Base-by-base conservation (phyloP, 2,888 invertebrate genomes). In the Amphipyra tragopoginis region DNA sequence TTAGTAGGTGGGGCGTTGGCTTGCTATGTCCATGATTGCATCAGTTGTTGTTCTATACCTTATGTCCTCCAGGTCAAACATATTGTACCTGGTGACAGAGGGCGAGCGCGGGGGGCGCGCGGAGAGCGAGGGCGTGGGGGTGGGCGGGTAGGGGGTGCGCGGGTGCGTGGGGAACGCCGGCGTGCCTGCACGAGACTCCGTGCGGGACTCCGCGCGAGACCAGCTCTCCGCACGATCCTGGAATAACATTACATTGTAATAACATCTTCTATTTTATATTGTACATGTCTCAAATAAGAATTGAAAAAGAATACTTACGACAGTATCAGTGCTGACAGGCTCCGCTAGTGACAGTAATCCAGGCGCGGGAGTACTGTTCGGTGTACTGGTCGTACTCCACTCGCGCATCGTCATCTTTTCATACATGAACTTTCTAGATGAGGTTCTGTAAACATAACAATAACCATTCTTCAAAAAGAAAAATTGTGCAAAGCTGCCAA, bases 81-180 rank as follows among this genome's bases (percentile, higher is more conserved):
- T 57, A 74, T 71, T 71, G 58, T 83, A 93, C 94, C 89, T 95
- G 92, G 86, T 89, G 66, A 93, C 89, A 68, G 95, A 95, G 71
- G 97, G 97, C 95, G 97, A 97, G 90, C 97, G 97, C 86, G 97
- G 97, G 72, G 97, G 97, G 89, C 97, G 96, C 81, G 96, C 95
- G 84, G 94, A 92, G 77, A 96, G 95, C 57, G 97, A 96, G 61
- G 96, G 96, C 60, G 97, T 96, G 47, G 96, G 96, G 84, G 97
- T 97, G 85, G 97, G 97, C 76, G 96, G 97, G 94, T 97, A 97
- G 11, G 98, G 98, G 7, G 98, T 98, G 81, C 98, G 96, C 61
- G 98, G 98, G 83, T 97, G 97, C 57, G 98, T 98, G 65, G 99
- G 99, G 95, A 99, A 99, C 57, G 98, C 97, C 44, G 99, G 99